Conservation (phyloP, 2,888 invertebrate species). For the Synergus laeviventris region DNA sequence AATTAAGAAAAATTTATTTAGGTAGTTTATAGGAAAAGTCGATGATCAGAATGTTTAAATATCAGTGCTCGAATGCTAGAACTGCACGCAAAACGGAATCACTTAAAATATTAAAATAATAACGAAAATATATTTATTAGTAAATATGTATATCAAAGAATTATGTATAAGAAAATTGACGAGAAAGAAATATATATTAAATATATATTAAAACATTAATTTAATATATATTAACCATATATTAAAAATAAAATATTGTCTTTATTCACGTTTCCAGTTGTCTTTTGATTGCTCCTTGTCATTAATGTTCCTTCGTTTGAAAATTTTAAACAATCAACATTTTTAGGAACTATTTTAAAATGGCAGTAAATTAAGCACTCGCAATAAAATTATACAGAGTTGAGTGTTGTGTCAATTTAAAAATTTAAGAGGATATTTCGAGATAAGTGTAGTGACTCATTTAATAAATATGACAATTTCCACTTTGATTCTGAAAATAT, state of each 20-base stretch:
- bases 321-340: neutral
- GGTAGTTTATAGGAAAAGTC: neutral
- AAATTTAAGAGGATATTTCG: no score
- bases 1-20: neutral
- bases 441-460: no score
- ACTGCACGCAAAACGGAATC: conserved; percentile 52
- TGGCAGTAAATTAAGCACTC: no score
- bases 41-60: conserved; percentile 7
- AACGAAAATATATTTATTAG: conserved; percentile 66
- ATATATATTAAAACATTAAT: no score
- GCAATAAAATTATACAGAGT: no score
- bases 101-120: conserved; percentile 55
- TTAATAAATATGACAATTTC: no score
- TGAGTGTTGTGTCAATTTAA: no score
- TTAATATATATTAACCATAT: conserved; percentile 33
- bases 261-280: conserved; percentile 62
- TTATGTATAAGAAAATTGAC: conserved; percentile 60
- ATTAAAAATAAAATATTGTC: conserved; percentile 65
- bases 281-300: conserved; percentile 44
- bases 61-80: conserved; percentile 11
- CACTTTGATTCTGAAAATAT: no score
- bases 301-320: neutral
- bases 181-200: conserved; percentile 60
- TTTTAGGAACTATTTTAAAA: neutral
- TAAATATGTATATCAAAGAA: conserved; percentile 43